Base-by-base conservation (phyloP, 1,140 invertebrate genomes). In the Drosophila albomicans region DNA sequence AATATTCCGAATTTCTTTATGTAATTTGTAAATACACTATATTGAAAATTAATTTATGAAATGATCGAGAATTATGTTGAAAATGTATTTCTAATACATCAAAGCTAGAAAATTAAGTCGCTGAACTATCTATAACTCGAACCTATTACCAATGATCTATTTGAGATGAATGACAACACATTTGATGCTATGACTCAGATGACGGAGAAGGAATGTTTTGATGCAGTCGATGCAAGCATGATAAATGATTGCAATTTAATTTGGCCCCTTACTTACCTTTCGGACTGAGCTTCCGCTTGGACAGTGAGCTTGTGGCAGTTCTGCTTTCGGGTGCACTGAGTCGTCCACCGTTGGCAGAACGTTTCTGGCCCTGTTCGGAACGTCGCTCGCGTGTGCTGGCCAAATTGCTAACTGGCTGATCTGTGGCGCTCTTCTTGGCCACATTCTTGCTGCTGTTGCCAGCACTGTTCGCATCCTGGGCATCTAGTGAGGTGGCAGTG, bases 391-490 rank as follows among this genome's bases (percentile, higher is more conserved):
- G 67, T 5, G 78, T 85, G 38, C 51, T 88, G 38, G 82, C 79
- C 69, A 86, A 49, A 56, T 59, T 74, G 46, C 45, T 57, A 49
- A 43, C 25, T 0, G 85, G 85, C 49, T 90, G 85, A 41, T 89
- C 85, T n/a, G 41, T 43, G 41, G 85, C 85, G 38, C 81, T 85
- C 56, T 89, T 89, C 30, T 89, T 89, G 58, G 85, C 85, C 32
- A 89, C 85, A 45, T 89, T 89, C 56, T 89, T 89, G 66, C 85
- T 89, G 30, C 72, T 87, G 57, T 71, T 84, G 8, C 41, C 20
- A 7, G 45, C 69, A 51, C 51, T 43, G 38, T 35, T 46, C 15
- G 46, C 57, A 5, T 78, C 84, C 41, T 78, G 76, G 15, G 41
- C 62, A 5, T 78, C 84, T 25, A 52, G 16, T 25, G 75, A 62